Evolutionary conservation across 2,113 vertebrate genomes (phyloP), one percentile per base, ranked within the genome.

Genomic region (Acinonyx jubatus): DNA sequence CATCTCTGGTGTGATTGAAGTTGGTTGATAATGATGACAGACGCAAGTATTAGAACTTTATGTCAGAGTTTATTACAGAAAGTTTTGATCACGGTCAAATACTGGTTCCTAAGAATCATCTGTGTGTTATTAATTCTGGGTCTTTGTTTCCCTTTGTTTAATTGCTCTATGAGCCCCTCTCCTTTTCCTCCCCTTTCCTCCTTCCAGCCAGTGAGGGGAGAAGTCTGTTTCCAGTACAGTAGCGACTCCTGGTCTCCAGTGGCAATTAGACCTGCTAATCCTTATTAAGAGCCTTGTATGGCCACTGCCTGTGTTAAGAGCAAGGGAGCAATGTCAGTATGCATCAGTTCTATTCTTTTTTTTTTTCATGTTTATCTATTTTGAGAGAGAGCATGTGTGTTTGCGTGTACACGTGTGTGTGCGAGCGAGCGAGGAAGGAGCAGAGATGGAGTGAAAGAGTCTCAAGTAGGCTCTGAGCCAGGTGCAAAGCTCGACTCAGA

Each of bases 261-360:
- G 71, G 88, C 78, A 91, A 91, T 73, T 33, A 96, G 89, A 96
- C 33, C 86, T 94, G 48, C 74, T 96, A 71, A 96, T 94, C 94
- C 79, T 85, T 85, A 76, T 69, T 93, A 89, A 92, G 55, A 95
- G 55, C 6, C 57, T 71, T 76, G 79, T n/a, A 4, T 84, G 57
- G 2, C 23, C 29, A 6, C 36, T 25, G 82, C 19, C 71, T 89
- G 16, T 9, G 9, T 57, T 50, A 33, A 86, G 92, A 94, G 33
- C 87, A 18, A n/a, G 69, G 74, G 16, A 92, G 41, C 12, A 29
- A 69, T 80, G 81, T 50, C 84, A 11, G 74, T 84, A 50, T 88
- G 89, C 81, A 87, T 41, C 55, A 84, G 78, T 12, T 31, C 66
- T 87, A 31, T 82, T 57, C 79, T 57, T 76, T 7, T 76, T 7